Conservation (phyloP, 2,888 invertebrate species). For the Melikaiella ostensackeni region DNA sequence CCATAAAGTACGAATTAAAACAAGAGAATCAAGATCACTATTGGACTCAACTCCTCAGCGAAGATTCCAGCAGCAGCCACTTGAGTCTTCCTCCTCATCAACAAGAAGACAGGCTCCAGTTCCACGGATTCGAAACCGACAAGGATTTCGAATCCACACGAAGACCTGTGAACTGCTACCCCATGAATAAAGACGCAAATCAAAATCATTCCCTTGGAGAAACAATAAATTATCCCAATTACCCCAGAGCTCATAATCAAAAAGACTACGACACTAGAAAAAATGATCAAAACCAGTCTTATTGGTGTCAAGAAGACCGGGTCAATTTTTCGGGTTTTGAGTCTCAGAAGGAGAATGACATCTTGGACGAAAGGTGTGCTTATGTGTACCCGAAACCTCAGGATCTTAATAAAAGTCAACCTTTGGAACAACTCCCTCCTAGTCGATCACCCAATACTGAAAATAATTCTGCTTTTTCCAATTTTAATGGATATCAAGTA, state of each 20-base stretch:
- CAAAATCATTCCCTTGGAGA: conserved; percentile 56
- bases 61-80: conserved; percentile 75
- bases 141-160: conserved; percentile 59
- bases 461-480: conserved; percentile 53
- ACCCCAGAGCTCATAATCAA: conserved; percentile 54
- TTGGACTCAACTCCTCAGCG: conserved; percentile 75
- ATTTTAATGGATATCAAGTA: conserved; percentile 61
- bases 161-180: conserved; percentile 56
- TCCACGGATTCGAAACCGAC: conserved; percentile 65
- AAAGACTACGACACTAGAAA: conserved; percentile 57
- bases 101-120: conserved; percentile 77
- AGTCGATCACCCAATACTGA: conserved; percentile 66
- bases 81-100: conserved; percentile 76
- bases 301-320: conserved; percentile 65
- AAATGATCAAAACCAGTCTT: conserved; percentile 58
- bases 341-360: conserved; percentile 58
- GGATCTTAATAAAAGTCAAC: conserved; percentile 55
- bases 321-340: conserved; percentile 61
- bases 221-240: conserved; percentile 55
- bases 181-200: conserved; percentile 57
- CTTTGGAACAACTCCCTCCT: conserved; percentile 57
- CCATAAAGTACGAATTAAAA: conserved; percentile 80
- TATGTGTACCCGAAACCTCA: conserved; percentile 51
- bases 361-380: conserved; percentile 33
- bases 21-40: conserved; percentile 74